phyloP scores from a whole-genome alignment of 2,888 invertebrate genomes.

The Lysandra bellargus region DNA sequence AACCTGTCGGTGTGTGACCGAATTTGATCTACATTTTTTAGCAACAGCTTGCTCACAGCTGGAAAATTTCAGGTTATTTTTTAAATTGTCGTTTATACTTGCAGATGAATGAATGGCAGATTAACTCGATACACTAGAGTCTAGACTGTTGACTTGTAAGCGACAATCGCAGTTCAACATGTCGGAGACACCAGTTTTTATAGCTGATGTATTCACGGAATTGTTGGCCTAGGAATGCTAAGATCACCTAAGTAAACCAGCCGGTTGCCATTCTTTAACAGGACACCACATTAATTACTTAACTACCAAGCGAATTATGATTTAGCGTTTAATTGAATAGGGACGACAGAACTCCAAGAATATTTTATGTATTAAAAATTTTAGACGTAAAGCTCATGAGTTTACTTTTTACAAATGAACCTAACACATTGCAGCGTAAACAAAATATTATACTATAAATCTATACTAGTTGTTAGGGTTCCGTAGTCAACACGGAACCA shows the following conservation, averaged over 20 bases:
- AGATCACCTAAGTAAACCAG: conserved; percentile 6
- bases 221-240: neutral
- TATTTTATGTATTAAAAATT: neutral
- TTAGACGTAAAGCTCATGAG: neutral
- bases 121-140: neutral
- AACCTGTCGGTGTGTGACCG: neutral
- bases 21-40: neutral
- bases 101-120: neutral
- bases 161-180: conserved; percentile 18
- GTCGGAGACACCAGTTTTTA: conserved; percentile 17
- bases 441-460: no score
- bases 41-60: no score
- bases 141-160: conserved; percentile 1
- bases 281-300: conserved; percentile 24
- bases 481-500: no score
- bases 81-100: neutral
- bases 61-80: neutral
- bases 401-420: neutral
- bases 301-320: conserved; percentile 10
- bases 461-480: no score
- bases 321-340: neutral
- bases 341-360: neutral
- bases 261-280: neutral
- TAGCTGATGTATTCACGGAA: neutral
- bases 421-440: neutral